phyloP scores from a whole-genome alignment of 2,888 invertebrate species.

The Orchestes rusci region DNA sequence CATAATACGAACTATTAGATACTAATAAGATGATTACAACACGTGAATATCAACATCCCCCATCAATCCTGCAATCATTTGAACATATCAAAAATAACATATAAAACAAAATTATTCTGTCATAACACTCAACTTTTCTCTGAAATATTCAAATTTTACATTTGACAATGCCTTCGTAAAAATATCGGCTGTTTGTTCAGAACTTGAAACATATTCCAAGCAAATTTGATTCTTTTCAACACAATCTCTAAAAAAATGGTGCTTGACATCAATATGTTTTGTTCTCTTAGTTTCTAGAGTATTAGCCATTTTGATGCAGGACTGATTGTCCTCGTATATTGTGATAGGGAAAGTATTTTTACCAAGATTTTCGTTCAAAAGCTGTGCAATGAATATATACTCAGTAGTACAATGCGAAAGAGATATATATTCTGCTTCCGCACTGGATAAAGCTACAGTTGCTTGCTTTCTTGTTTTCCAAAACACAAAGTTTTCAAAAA shows the following conservation, averaged over 20 bases:
- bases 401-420: conserved; percentile 24
- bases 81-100: too few relatives aligned
- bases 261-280: conserved; percentile 22
- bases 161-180: neutral
- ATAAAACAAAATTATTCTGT: too few relatives aligned
- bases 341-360: conserved; percentile 15
- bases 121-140: neutral
- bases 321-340: conserved; percentile 21
- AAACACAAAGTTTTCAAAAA: conserved; percentile 22
- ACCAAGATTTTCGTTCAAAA: conserved; percentile 18
- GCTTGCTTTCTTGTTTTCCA: conserved; percentile 27
- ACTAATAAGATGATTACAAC: too few relatives aligned
- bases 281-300: conserved; percentile 22
- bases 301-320: conserved; percentile 20
- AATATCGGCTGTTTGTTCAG: neutral
- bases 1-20: too few relatives aligned
- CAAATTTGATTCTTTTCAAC: neutral
- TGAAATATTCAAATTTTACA: neutral
- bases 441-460: conserved; percentile 15
- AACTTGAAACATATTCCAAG: neutral
- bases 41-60: too few relatives aligned
- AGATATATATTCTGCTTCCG: conserved; percentile 27
- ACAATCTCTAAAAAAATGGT: conserved; percentile 1
- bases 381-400: conserved; percentile 22
- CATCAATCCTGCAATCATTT: too few relatives aligned